Conservation (phyloP, 1,140 invertebrate genomes). For the Zaprionus camerounensis region DNA sequence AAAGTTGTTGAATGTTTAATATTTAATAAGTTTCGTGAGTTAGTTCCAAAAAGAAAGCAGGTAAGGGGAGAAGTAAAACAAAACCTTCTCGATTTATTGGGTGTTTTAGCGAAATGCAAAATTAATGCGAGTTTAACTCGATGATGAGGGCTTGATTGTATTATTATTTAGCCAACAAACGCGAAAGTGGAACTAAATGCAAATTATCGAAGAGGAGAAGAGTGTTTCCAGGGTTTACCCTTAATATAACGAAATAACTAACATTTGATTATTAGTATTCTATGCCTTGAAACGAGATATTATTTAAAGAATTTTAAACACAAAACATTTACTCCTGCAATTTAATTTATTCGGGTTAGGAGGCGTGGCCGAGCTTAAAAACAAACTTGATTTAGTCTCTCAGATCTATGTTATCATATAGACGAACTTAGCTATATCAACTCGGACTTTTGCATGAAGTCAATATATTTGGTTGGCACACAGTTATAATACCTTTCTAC, state of each 20-base stretch:
- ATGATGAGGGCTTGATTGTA: conserved; percentile 61
- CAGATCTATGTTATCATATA: too few relatives aligned
- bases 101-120: conserved; percentile 65
- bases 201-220: conserved; percentile 16
- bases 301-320: neutral
- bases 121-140: conserved; percentile 63
- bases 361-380: neutral
- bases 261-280: neutral
- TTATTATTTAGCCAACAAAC: conserved; percentile 56
- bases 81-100: conserved; percentile 48
- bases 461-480: too few relatives aligned
- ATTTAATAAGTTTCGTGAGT: conserved; percentile 20
- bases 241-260: neutral
- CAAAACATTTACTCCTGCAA: too few relatives aligned
- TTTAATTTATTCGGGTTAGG: too few relatives aligned
- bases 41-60: neutral
- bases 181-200: conserved; percentile 67
- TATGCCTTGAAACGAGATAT: neutral
- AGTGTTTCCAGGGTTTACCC: neutral
- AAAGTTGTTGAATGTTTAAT: conserved; percentile 67
- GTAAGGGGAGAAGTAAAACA: too few relatives aligned
- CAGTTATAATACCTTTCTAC: too few relatives aligned
- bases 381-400: too few relatives aligned
- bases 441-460: too few relatives aligned
- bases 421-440: too few relatives aligned